Evolutionary conservation across 2,113 vertebrate species (phyloP).

Genomic region (Bos taurus): DNA sequence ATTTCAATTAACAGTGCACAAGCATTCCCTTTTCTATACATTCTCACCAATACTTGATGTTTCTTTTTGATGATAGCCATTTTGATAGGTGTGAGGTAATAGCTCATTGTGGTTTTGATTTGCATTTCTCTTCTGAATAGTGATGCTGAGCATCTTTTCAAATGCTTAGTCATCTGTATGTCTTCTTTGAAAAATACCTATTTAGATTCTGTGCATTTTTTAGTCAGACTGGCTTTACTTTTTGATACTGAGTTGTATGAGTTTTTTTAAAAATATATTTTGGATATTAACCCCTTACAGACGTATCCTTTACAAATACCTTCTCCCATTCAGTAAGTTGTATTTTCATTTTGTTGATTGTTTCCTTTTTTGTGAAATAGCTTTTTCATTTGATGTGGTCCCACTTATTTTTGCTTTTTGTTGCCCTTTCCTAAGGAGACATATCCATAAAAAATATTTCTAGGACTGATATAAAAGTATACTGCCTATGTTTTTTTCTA

Average conservation of each 20-base stretch:
- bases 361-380: background rate
- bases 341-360: background rate
- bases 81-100: background rate
- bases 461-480: background rate
- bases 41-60: background rate
- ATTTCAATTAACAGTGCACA: background rate
- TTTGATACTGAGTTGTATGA: background rate
- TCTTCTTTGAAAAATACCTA: background rate
- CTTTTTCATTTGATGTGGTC: background rate
- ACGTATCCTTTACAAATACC: background rate
- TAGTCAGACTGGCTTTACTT: background rate
- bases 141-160: background rate
- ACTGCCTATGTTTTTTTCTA: background rate
- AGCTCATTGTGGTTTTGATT: background rate
- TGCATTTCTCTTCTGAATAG: background rate
- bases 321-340: background rate
- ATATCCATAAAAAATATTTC: background rate
- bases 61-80: background rate
- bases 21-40: background rate
- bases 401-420: background rate
- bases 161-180: background rate
- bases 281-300: background rate
- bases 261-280: background rate
- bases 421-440: background rate
- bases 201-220: background rate